Conservation (phyloP, 1,140 invertebrate species). For the Metaphire vulgaris region DNA sequence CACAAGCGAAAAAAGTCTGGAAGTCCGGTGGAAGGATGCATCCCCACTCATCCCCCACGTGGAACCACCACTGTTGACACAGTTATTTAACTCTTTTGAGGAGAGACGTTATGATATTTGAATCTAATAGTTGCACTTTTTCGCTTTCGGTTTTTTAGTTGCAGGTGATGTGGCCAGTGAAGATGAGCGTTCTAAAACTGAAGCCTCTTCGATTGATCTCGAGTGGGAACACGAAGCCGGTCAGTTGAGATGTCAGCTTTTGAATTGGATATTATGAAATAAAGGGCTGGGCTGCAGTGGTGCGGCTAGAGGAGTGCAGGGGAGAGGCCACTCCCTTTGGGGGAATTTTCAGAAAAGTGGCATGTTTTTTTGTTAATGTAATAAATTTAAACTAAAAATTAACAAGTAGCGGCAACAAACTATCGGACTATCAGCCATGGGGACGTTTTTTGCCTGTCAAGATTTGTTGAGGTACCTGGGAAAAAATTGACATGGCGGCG, state of each 20-base stretch:
- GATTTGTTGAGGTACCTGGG: too few species aligned
- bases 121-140: too few species aligned
- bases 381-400: not conserved
- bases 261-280: not conserved
- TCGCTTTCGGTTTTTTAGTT: too few species aligned
- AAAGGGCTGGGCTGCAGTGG: not conserved
- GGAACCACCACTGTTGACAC: too few species aligned
- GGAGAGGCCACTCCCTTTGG: not conserved
- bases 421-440: not conserved
- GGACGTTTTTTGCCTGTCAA: too few species aligned
- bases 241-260: slow-evolving; percentile 23
- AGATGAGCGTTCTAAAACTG: slow-evolving; percentile 43
- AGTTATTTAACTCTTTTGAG: too few species aligned
- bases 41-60: too few species aligned
- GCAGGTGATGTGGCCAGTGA: slow-evolving; percentile 40
- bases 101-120: too few species aligned
- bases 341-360: too few species aligned
- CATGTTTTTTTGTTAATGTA: not conserved
- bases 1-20: too few species aligned
- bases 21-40: too few species aligned
- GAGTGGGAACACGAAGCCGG: slow-evolving; percentile 52
- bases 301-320: not conserved
- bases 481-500: too few species aligned
- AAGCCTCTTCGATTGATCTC: slow-evolving; percentile 47
- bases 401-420: not conserved